A percentile compares a stretch with the other conserved stretches of the same genome.
These are phyloP conservation scores for Crocidura indochinensis DNA, from an alignment of 2,797 vertebrate species.

Conservation along the genomic window DNA sequence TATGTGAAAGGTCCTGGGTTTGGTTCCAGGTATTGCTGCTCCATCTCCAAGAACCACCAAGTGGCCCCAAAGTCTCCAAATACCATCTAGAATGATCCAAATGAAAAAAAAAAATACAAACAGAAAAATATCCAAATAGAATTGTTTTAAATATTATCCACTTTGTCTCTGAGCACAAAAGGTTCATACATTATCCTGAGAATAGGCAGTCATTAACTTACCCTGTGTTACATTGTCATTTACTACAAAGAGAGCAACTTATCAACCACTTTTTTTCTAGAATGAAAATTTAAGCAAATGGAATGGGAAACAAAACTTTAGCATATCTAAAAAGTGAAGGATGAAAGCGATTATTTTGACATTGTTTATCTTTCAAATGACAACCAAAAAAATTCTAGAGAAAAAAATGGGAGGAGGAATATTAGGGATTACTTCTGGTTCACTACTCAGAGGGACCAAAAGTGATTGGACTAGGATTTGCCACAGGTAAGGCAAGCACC, in stretches of 20 bases:
- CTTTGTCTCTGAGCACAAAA: constrained; percentile 26
- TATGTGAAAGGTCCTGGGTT: no score
- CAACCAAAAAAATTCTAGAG: constrained; percentile 9
- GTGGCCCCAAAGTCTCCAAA: no score
- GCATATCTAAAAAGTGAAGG: constrained; percentile 57
- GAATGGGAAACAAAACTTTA: constrained; percentile 64
- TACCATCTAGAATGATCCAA: no score
- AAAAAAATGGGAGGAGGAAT: no score
- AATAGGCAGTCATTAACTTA: constrained; percentile 35
- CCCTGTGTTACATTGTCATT: constrained; percentile 21
- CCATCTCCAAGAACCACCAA: no score
- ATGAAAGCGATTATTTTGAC: constrained; percentile 55
- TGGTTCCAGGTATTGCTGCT: no score
- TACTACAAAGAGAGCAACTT: constrained; percentile 5
- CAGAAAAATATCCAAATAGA: constrained; percentile 9
- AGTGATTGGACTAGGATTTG: no score
- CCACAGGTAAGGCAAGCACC: no score
- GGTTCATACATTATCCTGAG: constrained; percentile 36
- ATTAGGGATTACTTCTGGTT: no score
- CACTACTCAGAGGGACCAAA: no score
- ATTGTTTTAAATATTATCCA: constrained; percentile 18
- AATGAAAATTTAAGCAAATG: constrained; percentile 37
- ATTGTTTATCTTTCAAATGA: background rate
- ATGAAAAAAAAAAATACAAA: background rate
- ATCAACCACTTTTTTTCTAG: constrained; percentile 21